Conservation (phyloP, 2,797 vertebrate species). For the Eidolon dupreanum region DNA sequence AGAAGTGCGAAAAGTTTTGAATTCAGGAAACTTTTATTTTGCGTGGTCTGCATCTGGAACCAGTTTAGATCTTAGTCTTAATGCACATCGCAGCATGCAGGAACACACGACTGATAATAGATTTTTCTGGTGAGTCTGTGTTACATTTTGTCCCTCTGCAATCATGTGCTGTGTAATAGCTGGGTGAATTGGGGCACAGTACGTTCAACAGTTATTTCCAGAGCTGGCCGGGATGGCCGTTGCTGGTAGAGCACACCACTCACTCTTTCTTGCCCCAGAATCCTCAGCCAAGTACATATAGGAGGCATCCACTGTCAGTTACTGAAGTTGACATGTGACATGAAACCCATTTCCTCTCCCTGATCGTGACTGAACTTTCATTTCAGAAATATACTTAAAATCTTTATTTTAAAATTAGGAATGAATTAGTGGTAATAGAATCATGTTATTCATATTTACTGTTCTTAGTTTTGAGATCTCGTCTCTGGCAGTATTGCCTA, state of each 20-base stretch:
- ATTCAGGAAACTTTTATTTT: slow-evolving; percentile 98
- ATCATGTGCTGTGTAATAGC: not conserved
- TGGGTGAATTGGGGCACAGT: not conserved
- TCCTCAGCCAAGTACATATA: not conserved
- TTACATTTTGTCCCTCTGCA: not conserved
- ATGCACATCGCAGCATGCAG: slow-evolving; percentile 94
- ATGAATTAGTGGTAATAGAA: not conserved
- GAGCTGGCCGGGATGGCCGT: not conserved
- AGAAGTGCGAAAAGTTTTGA: slow-evolving; percentile 96
- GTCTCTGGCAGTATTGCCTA: not conserved
- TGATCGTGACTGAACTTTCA: not conserved
- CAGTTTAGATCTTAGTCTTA: slow-evolving; percentile 97
- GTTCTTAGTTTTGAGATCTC: not conserved
- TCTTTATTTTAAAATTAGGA: not conserved
- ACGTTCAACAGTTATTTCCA: not conserved
- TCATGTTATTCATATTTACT: not conserved
- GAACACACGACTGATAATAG: slow-evolving; percentile 97
- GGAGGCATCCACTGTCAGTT: not conserved
- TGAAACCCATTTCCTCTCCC: not conserved
- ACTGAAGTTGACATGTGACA: not conserved
- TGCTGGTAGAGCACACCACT: accelerated
- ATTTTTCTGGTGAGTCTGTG: slow-evolving; percentile 94
- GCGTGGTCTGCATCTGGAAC: slow-evolving; percentile 95
- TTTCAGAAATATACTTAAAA: not conserved
- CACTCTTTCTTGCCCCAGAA: not conserved